Evolutionary conservation across 1,140 invertebrate genomes (phyloP).

Genomic region (Ceratina australensis): DNA sequence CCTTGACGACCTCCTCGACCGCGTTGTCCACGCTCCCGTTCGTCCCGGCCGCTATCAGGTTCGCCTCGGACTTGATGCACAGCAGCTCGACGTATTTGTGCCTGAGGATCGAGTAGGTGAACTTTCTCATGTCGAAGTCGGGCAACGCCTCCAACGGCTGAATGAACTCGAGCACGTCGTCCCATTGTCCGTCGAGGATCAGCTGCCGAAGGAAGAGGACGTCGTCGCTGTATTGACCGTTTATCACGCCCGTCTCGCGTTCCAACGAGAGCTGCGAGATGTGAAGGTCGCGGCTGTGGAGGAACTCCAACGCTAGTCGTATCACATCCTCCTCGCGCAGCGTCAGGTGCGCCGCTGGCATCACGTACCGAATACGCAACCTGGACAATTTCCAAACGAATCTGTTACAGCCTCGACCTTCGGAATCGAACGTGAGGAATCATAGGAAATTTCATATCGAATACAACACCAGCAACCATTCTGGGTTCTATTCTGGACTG

Average conservation of each 20-base stretch:
- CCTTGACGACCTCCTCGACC: conserved; percentile 96
- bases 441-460: neutral
- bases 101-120: conserved; percentile 91
- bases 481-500: too few species aligned
- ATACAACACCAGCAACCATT: too few species aligned
- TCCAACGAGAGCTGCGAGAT: conserved; percentile 95
- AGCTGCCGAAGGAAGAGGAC: conserved; percentile 95
- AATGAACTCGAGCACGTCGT: conserved; percentile 97
- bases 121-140: conserved; percentile 89
- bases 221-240: conserved; percentile 94
- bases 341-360: conserved; percentile 90
- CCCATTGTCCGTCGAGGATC: conserved; percentile 98
- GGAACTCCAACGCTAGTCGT: conserved; percentile 93
- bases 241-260: conserved; percentile 97
- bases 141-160: conserved; percentile 93
- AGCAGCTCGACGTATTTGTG: conserved; percentile 97
- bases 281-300: conserved; percentile 93
- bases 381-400: conserved; percentile 69
- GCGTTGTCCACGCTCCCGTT: conserved; percentile 91
- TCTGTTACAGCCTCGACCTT: conserved; percentile 40
- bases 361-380: conserved; percentile 84
- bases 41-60: conserved; percentile 79
- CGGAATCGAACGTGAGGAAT: too few species aligned
- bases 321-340: conserved; percentile 95
- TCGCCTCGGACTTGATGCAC: conserved; percentile 95